A percentile compares a stretch with the other conserved stretches of the same genome.
Conservation (phyloP, 2,888 invertebrate genomes). For the Drosophila mulleri region DNA sequence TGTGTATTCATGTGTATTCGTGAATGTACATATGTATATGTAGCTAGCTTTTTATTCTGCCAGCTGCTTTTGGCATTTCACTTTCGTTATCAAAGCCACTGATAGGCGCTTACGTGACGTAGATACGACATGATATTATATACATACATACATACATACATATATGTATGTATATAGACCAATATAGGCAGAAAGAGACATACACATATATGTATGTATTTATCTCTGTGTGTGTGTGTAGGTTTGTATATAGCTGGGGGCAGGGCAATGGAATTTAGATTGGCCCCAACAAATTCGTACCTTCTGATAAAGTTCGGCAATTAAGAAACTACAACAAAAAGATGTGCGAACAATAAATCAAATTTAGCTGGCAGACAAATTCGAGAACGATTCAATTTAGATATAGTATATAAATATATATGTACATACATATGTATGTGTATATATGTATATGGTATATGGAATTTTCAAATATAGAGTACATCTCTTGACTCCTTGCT, state of each 20-base stretch:
- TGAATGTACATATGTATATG: too few relatives aligned
- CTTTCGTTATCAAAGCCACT: constrained; percentile 62
- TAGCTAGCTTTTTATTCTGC: constrained; percentile 10
- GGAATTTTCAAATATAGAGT: too few relatives aligned
- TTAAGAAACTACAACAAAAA: neutral
- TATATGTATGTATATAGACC: neutral
- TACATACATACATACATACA: too few relatives aligned
- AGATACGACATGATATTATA: constrained; percentile 37
- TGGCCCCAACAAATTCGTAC: constrained; percentile 18
- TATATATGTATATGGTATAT: neutral
- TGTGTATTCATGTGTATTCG: neutral
- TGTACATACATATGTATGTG: neutral
- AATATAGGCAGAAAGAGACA: too few relatives aligned
- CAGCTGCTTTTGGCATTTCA: constrained; percentile 57
- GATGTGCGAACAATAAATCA: neutral
- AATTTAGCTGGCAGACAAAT: constrained; percentile 5
- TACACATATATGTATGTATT: too few relatives aligned
- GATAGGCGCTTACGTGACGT: constrained; percentile 69
- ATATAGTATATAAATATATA: too few relatives aligned
- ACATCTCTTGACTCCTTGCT: neutral
- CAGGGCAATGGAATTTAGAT: constrained; percentile 29
- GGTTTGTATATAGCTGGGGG: neutral
- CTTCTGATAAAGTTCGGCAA: neutral
- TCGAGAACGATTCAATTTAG: neutral
- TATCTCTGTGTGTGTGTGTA: neutral